Conservation (phyloP, 2,888 invertebrate species). For the Eilema sororculum region DNA sequence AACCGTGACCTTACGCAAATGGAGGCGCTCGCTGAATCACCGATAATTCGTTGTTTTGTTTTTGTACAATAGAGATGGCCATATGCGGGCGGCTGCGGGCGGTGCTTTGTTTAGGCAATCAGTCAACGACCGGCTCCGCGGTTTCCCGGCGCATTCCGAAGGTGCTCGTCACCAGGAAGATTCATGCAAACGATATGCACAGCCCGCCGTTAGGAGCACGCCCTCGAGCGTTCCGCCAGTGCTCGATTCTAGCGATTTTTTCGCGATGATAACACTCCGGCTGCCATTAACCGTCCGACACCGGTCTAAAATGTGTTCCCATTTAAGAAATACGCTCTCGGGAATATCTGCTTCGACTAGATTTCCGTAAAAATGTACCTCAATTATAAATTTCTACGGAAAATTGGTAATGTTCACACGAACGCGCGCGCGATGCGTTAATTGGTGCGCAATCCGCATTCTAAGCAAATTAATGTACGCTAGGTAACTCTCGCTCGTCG, state of each 20-base stretch:
- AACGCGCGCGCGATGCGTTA: conserved; percentile 55
- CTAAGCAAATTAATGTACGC: conserved; percentile 58
- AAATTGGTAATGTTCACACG: conserved; percentile 67
- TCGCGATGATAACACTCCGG: conserved; percentile 45
- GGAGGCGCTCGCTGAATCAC: conserved; percentile 72
- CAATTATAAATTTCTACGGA: conserved; percentile 65
- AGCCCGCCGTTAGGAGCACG: conserved; percentile 65
- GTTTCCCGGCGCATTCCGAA: conserved; percentile 71
- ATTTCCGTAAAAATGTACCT: conserved; percentile 56
- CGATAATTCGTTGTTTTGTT: conserved; percentile 66
- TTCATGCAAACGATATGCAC: conserved; percentile 77
- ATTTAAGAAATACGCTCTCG: conserved; percentile 48
- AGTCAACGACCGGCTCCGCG: conserved; percentile 72
- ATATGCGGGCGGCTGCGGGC: conserved; percentile 63
- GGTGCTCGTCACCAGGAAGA: conserved; percentile 71
- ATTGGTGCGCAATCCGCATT: conserved; percentile 63
- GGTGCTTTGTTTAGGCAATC: conserved; percentile 67
- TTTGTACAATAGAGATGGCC: conserved; percentile 61
- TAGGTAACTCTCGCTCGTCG: conserved; percentile 40
- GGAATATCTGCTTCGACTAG: conserved; percentile 51
- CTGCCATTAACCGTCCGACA: conserved; percentile 28
- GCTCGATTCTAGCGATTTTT: conserved; percentile 56
- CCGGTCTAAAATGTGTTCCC: conserved; percentile 33
- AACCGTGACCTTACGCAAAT: conserved; percentile 77
- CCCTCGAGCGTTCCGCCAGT: conserved; percentile 51